Evolutionary conservation across 1,140 invertebrate genomes (phyloP), one percentile per base, ranked within the genome.

Genomic region (Drosophila kanapiae): DNA sequence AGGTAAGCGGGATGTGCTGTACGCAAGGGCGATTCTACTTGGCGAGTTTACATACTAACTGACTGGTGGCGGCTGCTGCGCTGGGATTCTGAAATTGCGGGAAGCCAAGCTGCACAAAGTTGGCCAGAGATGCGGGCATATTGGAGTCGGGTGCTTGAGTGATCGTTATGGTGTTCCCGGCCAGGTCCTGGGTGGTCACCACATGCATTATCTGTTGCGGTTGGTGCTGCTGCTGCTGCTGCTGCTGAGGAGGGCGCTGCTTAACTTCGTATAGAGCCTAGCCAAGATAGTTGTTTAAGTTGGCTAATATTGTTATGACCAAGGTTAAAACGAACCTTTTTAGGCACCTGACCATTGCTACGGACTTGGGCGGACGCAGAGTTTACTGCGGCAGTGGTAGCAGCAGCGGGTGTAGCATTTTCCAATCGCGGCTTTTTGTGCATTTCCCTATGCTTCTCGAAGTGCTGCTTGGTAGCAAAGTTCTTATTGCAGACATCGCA

Each of bases 401-500:
- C 42, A 13, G 70, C 45, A n/a, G 51, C 2, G 5, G 59, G 11
- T 33, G 61, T 9, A 29, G 49, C 31, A 42, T 47, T 84, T 13
- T 60, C 76, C 6, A 37, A 13, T 10, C 47, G 68, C 6, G 59
- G 18, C 53, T 82, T 91, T 14, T 82, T 82, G 61, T 92, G 91
- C 78, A 87, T 82, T 45, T 87, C 75, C 7, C 82, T 93, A 88
- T 96, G 95, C 91, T 95, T 95, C 51, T 95, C 83, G 76, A 95
- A 96, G 78, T 96, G 95, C 81, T 95, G 94, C 83, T 96, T 96
- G 23, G 95, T 95, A 14, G 95, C 94, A 82, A 97, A 97, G 6
- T 95, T 95, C 80, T 96, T 96, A 54, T 96, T 96, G 84, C 96
- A 95, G 45, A 95, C 94, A 58, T 95, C 95, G 92, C 96, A 97